Evolutionary conservation across 2,113 vertebrate species (phyloP).

Genomic region (Rostratula benghalensis): DNA sequence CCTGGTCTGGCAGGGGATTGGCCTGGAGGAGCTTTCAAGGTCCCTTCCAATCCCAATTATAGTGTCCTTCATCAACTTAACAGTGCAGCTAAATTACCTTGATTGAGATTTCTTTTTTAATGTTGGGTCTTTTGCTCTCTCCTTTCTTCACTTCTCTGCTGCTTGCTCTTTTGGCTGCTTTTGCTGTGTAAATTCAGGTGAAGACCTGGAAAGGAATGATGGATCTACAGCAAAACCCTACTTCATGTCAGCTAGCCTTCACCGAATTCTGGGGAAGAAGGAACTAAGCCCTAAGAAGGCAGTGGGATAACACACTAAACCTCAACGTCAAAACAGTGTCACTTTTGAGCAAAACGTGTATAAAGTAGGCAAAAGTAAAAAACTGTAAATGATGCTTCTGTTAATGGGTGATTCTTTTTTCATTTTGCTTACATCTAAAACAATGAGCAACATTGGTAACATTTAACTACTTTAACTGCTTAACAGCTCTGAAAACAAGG

Average conservation of each 20-base stretch:
- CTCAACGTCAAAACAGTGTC: conserved; percentile 41
- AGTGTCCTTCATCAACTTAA: neutral
- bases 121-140: conserved; percentile 53
- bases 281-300: conserved; percentile 81
- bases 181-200: conserved; percentile 80
- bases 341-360: conserved; percentile 46
- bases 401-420: conserved; percentile 63
- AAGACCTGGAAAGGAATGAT: conserved; percentile 96
- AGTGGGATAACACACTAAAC: conserved; percentile 64
- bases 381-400: conserved; percentile 64
- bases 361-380: conserved; percentile 63
- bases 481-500: conserved; percentile 56
- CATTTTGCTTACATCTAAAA: conserved; percentile 37
- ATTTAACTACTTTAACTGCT: neutral
- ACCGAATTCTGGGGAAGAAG: conserved; percentile 88
- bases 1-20: too few relatives aligned
- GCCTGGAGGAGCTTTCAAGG: too few relatives aligned
- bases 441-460: neutral
- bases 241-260: conserved; percentile 91
- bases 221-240: conserved; percentile 92
- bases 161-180: conserved; percentile 44
- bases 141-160: conserved; percentile 7
- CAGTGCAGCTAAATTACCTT: neutral
- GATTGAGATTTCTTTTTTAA: conserved; percentile 6
- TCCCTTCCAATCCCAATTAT: neutral